Conservation (phyloP, 2,797 vertebrate genomes). For the Gallirallus australis region DNA sequence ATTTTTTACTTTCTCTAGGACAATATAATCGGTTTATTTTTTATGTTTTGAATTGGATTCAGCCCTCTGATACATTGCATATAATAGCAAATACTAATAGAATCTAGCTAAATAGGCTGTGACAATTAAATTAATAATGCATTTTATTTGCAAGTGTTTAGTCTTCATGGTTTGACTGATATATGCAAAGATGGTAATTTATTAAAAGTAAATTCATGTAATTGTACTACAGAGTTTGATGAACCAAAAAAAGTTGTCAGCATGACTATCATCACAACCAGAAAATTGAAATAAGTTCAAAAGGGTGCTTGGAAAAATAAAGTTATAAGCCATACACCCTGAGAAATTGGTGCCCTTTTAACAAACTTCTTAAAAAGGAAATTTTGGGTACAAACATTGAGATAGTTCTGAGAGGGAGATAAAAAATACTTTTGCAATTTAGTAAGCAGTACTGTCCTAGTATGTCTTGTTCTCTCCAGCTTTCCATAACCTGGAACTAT, state of each 20-base stretch:
- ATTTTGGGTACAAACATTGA: conserved; percentile 29
- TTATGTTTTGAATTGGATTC: conserved; percentile 80
- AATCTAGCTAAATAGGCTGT: conserved; percentile 95
- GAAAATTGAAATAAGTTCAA: conserved; percentile 76
- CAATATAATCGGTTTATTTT: conserved; percentile 78
- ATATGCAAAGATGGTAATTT: conserved; percentile 98
- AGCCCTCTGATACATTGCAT: conserved; percentile 71
- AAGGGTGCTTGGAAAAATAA: conserved; percentile 47
- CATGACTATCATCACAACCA: conserved; percentile 90
- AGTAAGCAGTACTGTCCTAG: background rate
- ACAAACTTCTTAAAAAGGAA: conserved; percentile 49
- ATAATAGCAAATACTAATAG: conserved; percentile 89
- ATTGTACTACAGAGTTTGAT: conserved; percentile 94
- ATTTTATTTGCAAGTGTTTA: conserved; percentile 97
- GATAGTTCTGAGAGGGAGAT: background rate
- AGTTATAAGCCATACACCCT: conserved; percentile 1
- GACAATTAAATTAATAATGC: conserved; percentile 99
- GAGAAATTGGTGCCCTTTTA: background rate
- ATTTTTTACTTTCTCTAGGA: conserved; percentile 78
- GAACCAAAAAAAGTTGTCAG: conserved; percentile 96
- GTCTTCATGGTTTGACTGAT: conserved; percentile 96
- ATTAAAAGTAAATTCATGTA: conserved; percentile 98
- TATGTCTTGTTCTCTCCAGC: background rate
- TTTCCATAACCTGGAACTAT: background rate
- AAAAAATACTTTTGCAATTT: background rate